Base-by-base conservation (phyloP, 2,888 invertebrate species). In the Conus canariensis region DNA sequence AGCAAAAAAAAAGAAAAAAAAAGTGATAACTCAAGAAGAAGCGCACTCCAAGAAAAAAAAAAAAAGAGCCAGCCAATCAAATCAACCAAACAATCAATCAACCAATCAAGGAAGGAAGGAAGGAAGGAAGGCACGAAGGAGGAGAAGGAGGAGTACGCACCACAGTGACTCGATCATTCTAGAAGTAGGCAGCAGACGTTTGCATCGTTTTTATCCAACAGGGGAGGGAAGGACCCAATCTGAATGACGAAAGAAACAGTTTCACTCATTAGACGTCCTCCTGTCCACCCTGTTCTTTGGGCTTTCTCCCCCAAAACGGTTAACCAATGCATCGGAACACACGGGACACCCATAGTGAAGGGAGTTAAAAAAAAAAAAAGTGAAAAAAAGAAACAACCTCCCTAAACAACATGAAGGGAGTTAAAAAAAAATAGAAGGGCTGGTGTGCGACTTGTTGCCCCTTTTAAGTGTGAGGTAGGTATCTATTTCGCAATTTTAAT, bases 151-250 rank as follows among this genome's bases (percentile, higher is more conserved):
- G 82, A n/a, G 85, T 90, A 91, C 91, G 89, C 90, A 91, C 91
- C 91, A 91, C 88, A 91, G 90, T 67, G 91, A 90, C 90, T 91
- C 91, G 85, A 91, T 91, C 91, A 91, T 91, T 90, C 90, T 91
- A 91, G 85, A 77, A 67, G 82, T 64, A 74, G 64, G 87, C 67
- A 67, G 89, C 56, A 45, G 85, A 74, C 89, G 89, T 58, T 85
- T 89, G 89, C 89, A 89, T 89, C 85, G 85, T 85, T 85, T 74
- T 89, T 86, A 89, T 89, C 89, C 89, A 67, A 89, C 85, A 60
- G 25, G 85, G 85, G n/a, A 30, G 82, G 22, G 30, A 22, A 83
- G 82, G 64, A 85, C 45, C 89, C 70, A 74, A 89, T 89, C 89
- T 89, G 88, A 89, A 85, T 85, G 89, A 89, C 85, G 85, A 89